These are phyloP conservation scores for Parauchenoglanis punctatus DNA, from an alignment of 2,797 vertebrate species.

Conservation along the genomic window DNA sequence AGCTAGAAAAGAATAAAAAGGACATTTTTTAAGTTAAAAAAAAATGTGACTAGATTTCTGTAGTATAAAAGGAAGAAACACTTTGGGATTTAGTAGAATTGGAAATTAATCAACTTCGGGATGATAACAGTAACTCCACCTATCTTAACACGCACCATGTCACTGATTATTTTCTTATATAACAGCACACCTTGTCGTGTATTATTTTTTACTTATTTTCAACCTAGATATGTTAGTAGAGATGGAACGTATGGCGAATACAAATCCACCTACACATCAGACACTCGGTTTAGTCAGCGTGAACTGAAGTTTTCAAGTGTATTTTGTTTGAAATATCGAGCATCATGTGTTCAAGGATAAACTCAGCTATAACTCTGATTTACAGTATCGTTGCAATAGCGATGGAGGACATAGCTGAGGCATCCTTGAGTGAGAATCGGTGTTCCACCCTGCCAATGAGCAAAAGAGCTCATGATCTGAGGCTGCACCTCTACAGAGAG, in stretches of 20 bases:
- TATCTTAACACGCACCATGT: background rate
- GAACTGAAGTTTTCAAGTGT: background rate
- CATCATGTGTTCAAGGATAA: background rate
- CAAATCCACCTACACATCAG: background rate
- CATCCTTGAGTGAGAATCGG: background rate
- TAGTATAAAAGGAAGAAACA: background rate
- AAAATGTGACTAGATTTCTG: background rate
- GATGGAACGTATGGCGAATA: background rate
- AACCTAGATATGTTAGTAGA: background rate
- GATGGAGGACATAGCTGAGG: slow-evolving; percentile 25
- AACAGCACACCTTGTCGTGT: background rate
- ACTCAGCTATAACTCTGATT: background rate
- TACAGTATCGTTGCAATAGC: background rate
- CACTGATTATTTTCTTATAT: background rate
- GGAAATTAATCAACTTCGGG: background rate
- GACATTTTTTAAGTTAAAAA: background rate
- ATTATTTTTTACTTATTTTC: background rate
- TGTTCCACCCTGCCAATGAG: background rate
- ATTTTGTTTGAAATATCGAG: background rate
- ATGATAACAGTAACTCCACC: background rate
- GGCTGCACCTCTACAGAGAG: slow-evolving; percentile 44
- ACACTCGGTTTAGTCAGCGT: background rate
- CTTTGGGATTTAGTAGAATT: background rate
- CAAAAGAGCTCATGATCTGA: slow-evolving; percentile 24
- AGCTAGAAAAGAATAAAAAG: background rate